Conservation (phyloP, 2,113 vertebrate species). For the Alexandromys fortis region DNA sequence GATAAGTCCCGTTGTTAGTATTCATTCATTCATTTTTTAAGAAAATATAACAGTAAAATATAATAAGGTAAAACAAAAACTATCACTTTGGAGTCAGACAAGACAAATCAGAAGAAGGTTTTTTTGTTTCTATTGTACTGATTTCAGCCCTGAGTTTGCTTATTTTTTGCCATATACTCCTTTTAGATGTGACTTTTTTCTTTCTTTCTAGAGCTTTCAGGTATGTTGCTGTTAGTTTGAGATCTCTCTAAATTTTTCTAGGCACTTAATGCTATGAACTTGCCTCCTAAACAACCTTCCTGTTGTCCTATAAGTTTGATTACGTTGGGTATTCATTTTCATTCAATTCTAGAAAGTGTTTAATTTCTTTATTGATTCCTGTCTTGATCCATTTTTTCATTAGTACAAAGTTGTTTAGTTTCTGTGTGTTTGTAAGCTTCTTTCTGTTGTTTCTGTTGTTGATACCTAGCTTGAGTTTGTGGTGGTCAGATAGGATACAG, state of each 20-base stretch:
- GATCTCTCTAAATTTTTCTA: neutral
- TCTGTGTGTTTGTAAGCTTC: neutral
- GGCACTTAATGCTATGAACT: neutral
- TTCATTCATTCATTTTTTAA: neutral
- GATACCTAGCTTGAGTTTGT: no score
- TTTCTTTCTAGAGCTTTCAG: neutral
- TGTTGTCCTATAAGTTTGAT: neutral
- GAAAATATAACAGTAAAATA: neutral
- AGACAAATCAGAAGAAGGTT: neutral
- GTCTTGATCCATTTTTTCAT: neutral
- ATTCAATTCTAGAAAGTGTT: neutral
- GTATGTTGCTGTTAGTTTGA: neutral
- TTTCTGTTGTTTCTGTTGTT: neutral
- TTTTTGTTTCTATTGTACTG: neutral
- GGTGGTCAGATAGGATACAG: neutral
- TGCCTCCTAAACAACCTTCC: neutral
- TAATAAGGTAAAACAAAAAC: neutral
- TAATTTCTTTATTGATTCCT: neutral
- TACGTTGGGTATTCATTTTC: neutral
- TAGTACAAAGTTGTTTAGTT: neutral
- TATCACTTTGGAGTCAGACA: neutral
- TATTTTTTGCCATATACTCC: neutral
- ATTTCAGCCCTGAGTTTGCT: no score
- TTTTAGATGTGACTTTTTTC: neutral
- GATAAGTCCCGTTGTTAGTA: neutral